Evolutionary conservation across 37 sponge, comb jelly and placozoan genomes (phyloP).

Genomic region (Ianthella basta): DNA sequence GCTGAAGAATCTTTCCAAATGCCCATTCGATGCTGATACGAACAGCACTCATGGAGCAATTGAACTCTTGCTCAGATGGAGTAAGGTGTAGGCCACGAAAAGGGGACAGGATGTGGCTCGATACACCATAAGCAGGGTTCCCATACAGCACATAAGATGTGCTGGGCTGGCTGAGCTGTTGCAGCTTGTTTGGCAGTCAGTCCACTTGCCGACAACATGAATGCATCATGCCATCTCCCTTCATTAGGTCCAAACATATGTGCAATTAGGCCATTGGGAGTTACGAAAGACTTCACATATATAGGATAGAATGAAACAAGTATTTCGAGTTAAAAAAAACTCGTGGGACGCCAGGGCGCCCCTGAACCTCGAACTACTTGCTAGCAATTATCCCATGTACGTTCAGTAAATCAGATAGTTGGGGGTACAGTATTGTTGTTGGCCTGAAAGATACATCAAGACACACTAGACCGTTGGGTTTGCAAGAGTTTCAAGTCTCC

Average conservation of each 20-base stretch:
- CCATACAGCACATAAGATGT: slow-evolving; percentile 16
- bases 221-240: slow-evolving; percentile 28
- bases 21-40: slow-evolving; percentile 9
- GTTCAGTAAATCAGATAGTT: too few relatives aligned
- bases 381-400: too few relatives aligned
- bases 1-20: slow-evolving; percentile 24
- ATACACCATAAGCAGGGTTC: slow-evolving; percentile 13
- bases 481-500: too few relatives aligned
- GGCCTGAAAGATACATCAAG: too few relatives aligned
- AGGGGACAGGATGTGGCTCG: slow-evolving; percentile 5
- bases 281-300: slow-evolving; percentile 15
- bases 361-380: too few relatives aligned
- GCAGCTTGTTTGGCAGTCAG: slow-evolving; percentile 22
- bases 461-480: too few relatives aligned
- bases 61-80: slow-evolving; percentile 20
- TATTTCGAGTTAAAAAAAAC: too few relatives aligned
- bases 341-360: too few relatives aligned
- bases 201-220: slow-evolving; percentile 19
- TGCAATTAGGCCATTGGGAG: slow-evolving; percentile 35
- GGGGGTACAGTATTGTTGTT: too few relatives aligned
- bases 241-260: slow-evolving; percentile 24
- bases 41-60: slow-evolving; percentile 24
- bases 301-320: too few relatives aligned
- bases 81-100: slow-evolving; percentile 6
- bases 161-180: background rate